Base-by-base conservation (phyloP, 2,113 vertebrate species). In the Eidolon helvum region DNA sequence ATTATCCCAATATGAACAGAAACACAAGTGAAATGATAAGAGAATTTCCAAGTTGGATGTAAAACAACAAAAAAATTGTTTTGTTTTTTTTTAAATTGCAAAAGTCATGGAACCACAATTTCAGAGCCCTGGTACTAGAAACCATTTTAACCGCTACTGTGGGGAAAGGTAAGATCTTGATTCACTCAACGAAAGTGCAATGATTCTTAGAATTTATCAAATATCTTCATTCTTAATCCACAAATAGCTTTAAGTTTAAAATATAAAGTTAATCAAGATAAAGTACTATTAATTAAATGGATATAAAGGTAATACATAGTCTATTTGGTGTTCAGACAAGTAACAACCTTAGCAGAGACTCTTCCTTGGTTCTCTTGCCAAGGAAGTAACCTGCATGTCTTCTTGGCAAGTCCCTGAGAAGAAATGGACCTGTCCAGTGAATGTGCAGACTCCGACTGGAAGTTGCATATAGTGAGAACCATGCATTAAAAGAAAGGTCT, bases 131-230 rank as follows among this genome's bases (percentile, higher is more conserved):
- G 38, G 12, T 78, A 96, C 75, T 48, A 92, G 71, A 94, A 92
- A 96, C 84, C 68, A 87, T 69, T 95, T 83, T 87, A 92, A 97
- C 84, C 85, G 40, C 68, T 86, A 78, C 22, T 78, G 8, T 72
- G 30, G 66, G 14, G 38, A 75, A 95, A 94, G n/a, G 8, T 90
- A 93, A 87, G 28, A 63, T 24, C 19, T 45, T 77, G 35, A 85
- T 79, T 89, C 19, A 83, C 4, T 84, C 59, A 83, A 7, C 26
- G 14, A 71, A 83, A 57, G 53, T 38, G 61, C 38, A 87, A n/a
- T 18, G 63, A 69, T 83, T 95, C 50, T 86, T 33, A 86, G 59
- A 69, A 92, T 89, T 80, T 90, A 72, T 71, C 15, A 72, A 83
- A 43, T 65, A 82, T 68, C 21, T 94, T 79, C 85, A 82, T 69